phyloP scores from a whole-genome alignment of 1,140 invertebrate species.

The Notospermus geniculatus region DNA sequence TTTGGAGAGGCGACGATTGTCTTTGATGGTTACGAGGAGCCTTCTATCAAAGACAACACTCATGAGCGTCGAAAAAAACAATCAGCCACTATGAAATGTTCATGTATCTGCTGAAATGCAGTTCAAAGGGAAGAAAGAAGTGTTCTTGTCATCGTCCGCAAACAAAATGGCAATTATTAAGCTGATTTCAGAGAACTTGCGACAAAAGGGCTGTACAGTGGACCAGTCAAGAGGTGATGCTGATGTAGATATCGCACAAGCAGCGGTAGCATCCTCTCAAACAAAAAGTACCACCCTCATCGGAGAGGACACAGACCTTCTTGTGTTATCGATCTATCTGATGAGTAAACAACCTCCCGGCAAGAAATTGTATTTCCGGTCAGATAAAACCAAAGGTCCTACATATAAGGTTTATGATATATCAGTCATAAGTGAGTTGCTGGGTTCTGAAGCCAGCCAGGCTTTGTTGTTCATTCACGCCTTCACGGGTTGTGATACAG shows the following conservation, averaged over 20 bases:
- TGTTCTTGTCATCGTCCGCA: neutral
- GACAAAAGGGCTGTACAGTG: neutral
- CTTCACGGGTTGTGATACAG: neutral
- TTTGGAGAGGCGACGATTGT: constrained; percentile 3
- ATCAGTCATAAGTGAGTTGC: no score
- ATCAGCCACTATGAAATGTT: neutral
- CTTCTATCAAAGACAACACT: constrained; percentile 14
- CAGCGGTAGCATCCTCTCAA: neutral
- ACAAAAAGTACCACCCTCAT: neutral
- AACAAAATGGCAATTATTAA: neutral
- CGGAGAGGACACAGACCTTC: neutral
- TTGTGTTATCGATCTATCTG: neutral
- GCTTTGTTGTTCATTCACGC: neutral
- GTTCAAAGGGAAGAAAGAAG: neutral
- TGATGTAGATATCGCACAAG: neutral
- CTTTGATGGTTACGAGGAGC: constrained; percentile 18
- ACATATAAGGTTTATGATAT: neutral
- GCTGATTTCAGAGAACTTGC: neutral
- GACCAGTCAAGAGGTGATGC: neutral
- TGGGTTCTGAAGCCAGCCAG: neutral
- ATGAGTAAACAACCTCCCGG: neutral
- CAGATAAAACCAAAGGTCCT: neutral
- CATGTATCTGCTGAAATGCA: neutral
- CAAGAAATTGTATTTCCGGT: neutral
- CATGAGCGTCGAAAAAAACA: neutral